phyloP scores from a whole-genome alignment of 2,888 invertebrate species.

The Synanthedon myopaeformis region DNA sequence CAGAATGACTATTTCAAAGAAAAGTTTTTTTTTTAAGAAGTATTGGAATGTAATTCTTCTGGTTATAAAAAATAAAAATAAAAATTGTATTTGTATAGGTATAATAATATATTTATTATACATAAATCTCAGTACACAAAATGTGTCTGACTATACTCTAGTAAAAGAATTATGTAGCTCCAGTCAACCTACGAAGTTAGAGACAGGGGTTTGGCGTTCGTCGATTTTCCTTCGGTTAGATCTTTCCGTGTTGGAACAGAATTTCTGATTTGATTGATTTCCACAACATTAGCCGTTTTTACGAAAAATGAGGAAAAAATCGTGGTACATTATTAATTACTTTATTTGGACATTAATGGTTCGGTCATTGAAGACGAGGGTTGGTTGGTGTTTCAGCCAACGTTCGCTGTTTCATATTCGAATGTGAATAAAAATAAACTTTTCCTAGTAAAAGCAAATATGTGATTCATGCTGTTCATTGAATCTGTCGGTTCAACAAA shows the following conservation, averaged over 20 bases:
- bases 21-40: too few relatives aligned
- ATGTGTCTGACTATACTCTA: too few relatives aligned
- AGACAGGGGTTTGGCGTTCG: conserved; percentile 8
- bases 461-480: neutral
- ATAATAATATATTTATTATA: too few relatives aligned
- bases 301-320: conserved; percentile 56
- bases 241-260: conserved; percentile 18
- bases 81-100: too few relatives aligned
- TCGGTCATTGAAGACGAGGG: conserved; percentile 53
- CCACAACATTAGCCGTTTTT: conserved; percentile 49
- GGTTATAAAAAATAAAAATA: too few relatives aligned
- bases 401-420: conserved; percentile 24
- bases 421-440: conserved; percentile 9
- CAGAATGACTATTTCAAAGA: too few relatives aligned
- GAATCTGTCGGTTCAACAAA: neutral
- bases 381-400: conserved; percentile 45
- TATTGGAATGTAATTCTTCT: too few relatives aligned
- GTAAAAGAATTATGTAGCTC: too few relatives aligned
- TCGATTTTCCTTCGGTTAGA: conserved; percentile 6
- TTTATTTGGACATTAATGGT: conserved; percentile 69
- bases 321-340: conserved; percentile 63
- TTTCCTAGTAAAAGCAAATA: neutral
- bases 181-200: neutral
- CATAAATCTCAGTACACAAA: too few relatives aligned
- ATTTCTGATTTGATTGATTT: conserved; percentile 64